Evolutionary conservation across 2,113 vertebrate species (phyloP).

Genomic region (Gallinago paraguaiae): DNA sequence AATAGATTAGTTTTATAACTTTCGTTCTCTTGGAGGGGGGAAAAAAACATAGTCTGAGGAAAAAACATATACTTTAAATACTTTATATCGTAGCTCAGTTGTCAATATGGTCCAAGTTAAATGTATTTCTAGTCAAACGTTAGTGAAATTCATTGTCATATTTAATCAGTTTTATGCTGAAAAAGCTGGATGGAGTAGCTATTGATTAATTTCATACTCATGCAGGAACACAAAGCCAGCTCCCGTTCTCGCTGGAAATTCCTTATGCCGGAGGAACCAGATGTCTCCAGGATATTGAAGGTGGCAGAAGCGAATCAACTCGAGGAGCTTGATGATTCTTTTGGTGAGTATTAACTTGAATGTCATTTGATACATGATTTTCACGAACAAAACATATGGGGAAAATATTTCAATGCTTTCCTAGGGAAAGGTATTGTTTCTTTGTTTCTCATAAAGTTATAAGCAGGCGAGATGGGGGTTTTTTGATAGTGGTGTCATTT

Average conservation of each 20-base stretch:
- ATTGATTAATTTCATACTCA: background rate
- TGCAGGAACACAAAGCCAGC: slow-evolving; percentile 2
- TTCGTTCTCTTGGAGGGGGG: accelerated
- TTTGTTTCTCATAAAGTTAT: background rate
- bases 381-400: background rate
- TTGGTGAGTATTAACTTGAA: slow-evolving; percentile 69
- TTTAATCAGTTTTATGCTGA: background rate
- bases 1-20: background rate
- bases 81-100: background rate
- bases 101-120: background rate
- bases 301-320: slow-evolving; percentile 24
- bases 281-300: slow-evolving; percentile 60
- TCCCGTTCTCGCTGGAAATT: background rate
- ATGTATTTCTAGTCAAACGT: background rate
- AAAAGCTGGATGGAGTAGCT: background rate
- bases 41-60: background rate
- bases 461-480: background rate
- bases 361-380: background rate
- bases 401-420: background rate
- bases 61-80: background rate
- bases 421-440: background rate
- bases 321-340: slow-evolving; percentile 66
- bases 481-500: background rate
- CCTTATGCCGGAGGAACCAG: slow-evolving; percentile 11
- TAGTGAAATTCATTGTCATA: background rate